Percentiles rank a stretch among this genome's conserved stretches.
phyloP scores from a whole-genome alignment of 1,140 invertebrate species.

The Gonatopus flavifemur region DNA sequence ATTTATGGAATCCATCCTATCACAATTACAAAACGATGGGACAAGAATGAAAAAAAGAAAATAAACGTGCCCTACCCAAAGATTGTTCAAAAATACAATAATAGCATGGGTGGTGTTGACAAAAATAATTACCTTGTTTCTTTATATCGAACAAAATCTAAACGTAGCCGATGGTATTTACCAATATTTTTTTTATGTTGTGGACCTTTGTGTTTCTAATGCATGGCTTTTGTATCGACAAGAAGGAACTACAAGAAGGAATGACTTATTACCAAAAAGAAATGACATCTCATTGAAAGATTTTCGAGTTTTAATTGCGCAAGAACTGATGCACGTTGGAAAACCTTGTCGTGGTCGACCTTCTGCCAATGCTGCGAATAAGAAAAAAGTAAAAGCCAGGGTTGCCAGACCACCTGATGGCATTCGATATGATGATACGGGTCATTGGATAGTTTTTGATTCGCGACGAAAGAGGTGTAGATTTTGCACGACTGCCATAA shows the following conservation, averaged over 20 bases:
- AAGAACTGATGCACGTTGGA: background rate
- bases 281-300: slow-evolving; percentile 10
- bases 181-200: slow-evolving; percentile 52
- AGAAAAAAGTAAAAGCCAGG: background rate
- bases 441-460: background rate
- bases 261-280: too few relatives aligned
- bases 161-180: slow-evolving; percentile 50
- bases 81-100: slow-evolving; percentile 55
- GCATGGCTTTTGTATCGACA: slow-evolving; percentile 34
- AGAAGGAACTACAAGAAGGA: too few relatives aligned
- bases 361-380: background rate
- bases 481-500: background rate
- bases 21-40: slow-evolving; percentile 40
- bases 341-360: background rate
- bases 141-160: slow-evolving; percentile 48
- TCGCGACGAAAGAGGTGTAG: background rate
- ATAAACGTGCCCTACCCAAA: slow-evolving; percentile 50
- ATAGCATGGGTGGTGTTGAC: slow-evolving; percentile 57
- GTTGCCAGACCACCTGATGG: background rate
- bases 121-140: slow-evolving; percentile 50
- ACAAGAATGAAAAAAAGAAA: slow-evolving; percentile 39
- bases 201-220: slow-evolving; percentile 43
- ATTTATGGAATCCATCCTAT: slow-evolving; percentile 43
- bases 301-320: slow-evolving; percentile 6
- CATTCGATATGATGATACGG: background rate